phyloP scores from a whole-genome alignment of 2,113 vertebrate species.

The Oncorhynchus tshawytscha region DNA sequence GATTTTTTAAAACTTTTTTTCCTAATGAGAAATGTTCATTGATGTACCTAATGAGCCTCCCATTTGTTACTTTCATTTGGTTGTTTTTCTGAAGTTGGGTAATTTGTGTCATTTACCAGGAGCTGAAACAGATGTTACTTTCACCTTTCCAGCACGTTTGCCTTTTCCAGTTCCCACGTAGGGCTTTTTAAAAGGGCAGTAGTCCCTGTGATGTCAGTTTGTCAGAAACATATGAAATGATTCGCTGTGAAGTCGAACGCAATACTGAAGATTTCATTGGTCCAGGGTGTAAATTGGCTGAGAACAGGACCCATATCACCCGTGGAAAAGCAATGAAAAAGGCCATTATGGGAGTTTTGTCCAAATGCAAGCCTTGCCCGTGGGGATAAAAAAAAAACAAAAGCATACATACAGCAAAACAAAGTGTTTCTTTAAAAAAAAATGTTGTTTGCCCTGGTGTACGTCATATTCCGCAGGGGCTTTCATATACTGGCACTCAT shows the following conservation, averaged over 20 bases:
- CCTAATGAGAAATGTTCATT: constrained; percentile 76
- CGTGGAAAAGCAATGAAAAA: constrained; percentile 92
- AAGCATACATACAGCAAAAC: not conserved
- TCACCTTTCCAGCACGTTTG: constrained; percentile 85
- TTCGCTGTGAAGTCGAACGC: constrained; percentile 93
- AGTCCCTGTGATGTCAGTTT: constrained; percentile 90
- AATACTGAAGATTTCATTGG: constrained; percentile 97
- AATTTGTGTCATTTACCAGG: constrained; percentile 81
- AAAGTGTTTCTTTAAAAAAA: constrained; percentile 31
- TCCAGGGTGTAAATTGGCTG: constrained; percentile 97
- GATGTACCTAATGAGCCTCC: constrained; percentile 89
- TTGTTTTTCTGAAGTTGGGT: constrained; percentile 84
- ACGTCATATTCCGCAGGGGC: constrained; percentile 39
- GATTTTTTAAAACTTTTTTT: constrained; percentile 70
- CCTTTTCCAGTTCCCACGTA: constrained; percentile 71
- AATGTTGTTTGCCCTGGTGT: constrained; percentile 18
- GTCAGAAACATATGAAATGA: constrained; percentile 85
- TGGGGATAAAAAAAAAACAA: constrained; percentile 61
- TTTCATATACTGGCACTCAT: constrained; percentile 52
- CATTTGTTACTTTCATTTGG: constrained; percentile 75
- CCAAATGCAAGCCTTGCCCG: constrained; percentile 81
- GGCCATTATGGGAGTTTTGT: constrained; percentile 88
- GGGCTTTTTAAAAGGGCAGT: constrained; percentile 84
- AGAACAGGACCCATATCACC: constrained; percentile 91
- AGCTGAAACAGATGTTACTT: constrained; percentile 77